A percentile compares a stretch with the other conserved stretches of the same genome.
Conservation (phyloP, 2,797 vertebrate species). For the Lindbergichthys nudifrons region DNA sequence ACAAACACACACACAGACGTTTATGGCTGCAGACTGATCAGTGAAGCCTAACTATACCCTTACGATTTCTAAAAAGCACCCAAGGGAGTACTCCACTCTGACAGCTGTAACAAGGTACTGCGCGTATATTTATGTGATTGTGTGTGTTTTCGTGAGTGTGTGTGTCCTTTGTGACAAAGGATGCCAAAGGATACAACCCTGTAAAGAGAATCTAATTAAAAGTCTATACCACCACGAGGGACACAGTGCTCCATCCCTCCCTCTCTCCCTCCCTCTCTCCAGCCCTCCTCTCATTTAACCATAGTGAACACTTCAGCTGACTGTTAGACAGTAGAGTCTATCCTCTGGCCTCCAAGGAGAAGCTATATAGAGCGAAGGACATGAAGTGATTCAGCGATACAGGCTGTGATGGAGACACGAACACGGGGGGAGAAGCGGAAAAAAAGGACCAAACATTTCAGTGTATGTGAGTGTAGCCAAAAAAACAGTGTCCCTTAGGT, state of each 20-base stretch:
- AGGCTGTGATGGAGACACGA: slow-evolving; percentile 15
- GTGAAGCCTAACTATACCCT: slow-evolving; percentile 71
- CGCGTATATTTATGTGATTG: slow-evolving; percentile 68
- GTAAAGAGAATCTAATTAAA: slow-evolving; percentile 84
- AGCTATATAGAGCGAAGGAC: slow-evolving; percentile 33
- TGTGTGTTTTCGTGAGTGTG: slow-evolving; percentile 36
- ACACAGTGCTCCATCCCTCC: slow-evolving; percentile 43
- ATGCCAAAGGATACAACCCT: slow-evolving; percentile 79
- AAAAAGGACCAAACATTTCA: slow-evolving; percentile 11
- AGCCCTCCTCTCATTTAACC: slow-evolving; percentile 57
- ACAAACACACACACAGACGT: slow-evolving; percentile 52
- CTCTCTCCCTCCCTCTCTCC: slow-evolving; percentile 24
- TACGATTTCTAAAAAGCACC: slow-evolving; percentile 63
- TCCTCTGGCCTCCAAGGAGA: slow-evolving; percentile 59
- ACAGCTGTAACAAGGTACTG: slow-evolving; percentile 79
- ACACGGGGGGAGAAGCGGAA: slow-evolving; percentile 2
- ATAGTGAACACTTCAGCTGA: slow-evolving; percentile 64
- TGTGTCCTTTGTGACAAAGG: slow-evolving; percentile 60
- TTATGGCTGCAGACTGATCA: slow-evolving; percentile 70
- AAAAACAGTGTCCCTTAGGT: too few relatives aligned
- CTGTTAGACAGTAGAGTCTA: slow-evolving; percentile 57
- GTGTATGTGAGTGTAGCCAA: not conserved
- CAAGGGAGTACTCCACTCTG: slow-evolving; percentile 65
- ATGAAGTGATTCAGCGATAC: slow-evolving; percentile 35
- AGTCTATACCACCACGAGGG: slow-evolving; percentile 74